Percentiles rank a stretch among this genome's conserved stretches.
phyloP scores from a whole-genome alignment of 1,140 invertebrate genomes.

The Heliconius melpomene region DNA sequence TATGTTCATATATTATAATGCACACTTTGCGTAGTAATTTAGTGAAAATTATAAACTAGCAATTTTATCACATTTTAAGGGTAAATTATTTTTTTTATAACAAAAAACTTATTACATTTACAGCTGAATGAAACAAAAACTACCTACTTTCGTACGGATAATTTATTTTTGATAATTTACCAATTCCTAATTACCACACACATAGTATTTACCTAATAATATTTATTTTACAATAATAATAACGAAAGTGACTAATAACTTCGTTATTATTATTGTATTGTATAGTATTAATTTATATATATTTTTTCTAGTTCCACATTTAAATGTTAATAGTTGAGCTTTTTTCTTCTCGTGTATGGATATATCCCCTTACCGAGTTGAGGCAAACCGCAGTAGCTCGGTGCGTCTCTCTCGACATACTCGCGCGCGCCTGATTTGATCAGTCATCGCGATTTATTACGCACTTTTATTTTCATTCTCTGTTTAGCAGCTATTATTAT shows the following conservation, averaged over 20 bases:
- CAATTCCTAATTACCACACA: too few relatives aligned
- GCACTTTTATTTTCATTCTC: not conserved
- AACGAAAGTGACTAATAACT: too few relatives aligned
- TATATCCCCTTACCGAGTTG: not conserved
- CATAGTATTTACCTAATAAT: not conserved
- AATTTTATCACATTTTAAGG: not conserved
- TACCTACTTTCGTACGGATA: too few relatives aligned
- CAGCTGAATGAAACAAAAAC: not conserved
- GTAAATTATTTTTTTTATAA: too few relatives aligned
- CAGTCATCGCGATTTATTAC: conserved; percentile 14
- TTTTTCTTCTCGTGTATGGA: conserved; percentile 7
- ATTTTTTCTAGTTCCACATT: not conserved
- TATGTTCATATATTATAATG: too few relatives aligned
- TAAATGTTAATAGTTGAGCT: not conserved
- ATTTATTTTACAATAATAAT: too few relatives aligned
- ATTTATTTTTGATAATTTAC: too few relatives aligned
- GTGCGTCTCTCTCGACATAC: conserved; percentile 20
- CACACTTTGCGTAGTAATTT: not conserved
- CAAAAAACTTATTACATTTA: too few relatives aligned
- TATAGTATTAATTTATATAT: not conserved
- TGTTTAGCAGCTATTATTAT: not conserved
- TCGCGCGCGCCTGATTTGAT: conserved; percentile 11
- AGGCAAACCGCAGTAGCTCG: conserved; percentile 15
- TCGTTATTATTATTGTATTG: too few relatives aligned
- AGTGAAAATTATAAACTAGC: not conserved